Base-by-base conservation (phyloP, 2,888 invertebrate species). In the Drosophila macrospina region DNA sequence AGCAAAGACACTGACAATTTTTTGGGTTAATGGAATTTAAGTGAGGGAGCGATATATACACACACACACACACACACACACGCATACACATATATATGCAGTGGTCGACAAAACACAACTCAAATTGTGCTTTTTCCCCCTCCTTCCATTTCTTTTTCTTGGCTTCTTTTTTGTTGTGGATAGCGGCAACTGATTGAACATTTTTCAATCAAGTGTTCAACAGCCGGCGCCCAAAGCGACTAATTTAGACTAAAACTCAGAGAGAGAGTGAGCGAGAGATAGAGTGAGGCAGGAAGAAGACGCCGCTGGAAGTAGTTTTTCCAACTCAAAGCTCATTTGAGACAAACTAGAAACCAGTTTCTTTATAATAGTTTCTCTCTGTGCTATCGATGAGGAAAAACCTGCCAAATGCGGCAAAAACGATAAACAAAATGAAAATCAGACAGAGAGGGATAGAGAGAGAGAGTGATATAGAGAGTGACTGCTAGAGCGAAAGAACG, bases 21-120 rank as follows among this genome's bases (percentile, higher is more conserved):
- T 83, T 69, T 69, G 69, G 78, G 78, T 74, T 80, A 88, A 85
- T 78, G 84, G 81, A 80, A 78, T 88, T 68, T 67, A 74, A 84
- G 76, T 86, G 80, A 74, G 11, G 16, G 20, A 20, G 20, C 3
- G 1, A 20, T 20, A 20, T 1, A 20, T 3, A 20, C 3, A 20
- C 20, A 15, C 20, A 13, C 32, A 32, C 15, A 42, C 34, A 24
- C 16, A 32, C 47, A 32, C 24, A 30, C 2, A 20, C 47, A 30
- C 39, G 20, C 10, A 41, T 13, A 20, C 30, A 47, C 16, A 30
- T n/a, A 28, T 7, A 47, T 11, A 47, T 5, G 34, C 26, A 56
- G 15, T 24, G 60, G 26, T 26, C 50, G n/a, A 8, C 13, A 39
- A 42, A 36, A 42, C 13, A 30, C 16, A 60, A 52, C 16, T 36